Evolutionary conservation across 2,888 invertebrate genomes (phyloP).

Genomic region (Erebia palarica): DNA sequence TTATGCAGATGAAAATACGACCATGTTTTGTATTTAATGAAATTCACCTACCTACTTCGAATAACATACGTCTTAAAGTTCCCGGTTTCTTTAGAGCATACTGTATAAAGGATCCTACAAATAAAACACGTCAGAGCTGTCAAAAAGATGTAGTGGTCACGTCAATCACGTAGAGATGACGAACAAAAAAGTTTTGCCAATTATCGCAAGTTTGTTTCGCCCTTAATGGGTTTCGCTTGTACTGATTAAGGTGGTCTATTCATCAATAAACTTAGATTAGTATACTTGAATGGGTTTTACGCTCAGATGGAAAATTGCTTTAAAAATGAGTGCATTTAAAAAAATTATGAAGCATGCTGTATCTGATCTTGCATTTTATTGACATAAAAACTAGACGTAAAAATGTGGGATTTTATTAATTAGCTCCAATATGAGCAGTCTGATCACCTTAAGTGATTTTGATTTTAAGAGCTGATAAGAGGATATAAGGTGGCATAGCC

Average conservation of each 20-base stretch:
- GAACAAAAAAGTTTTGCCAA: constrained; percentile 72
- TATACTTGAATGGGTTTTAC: constrained; percentile 24
- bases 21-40: too few relatives aligned
- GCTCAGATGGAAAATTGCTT: constrained; percentile 16
- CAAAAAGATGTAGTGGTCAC: constrained; percentile 77
- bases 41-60: too few relatives aligned
- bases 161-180: constrained; percentile 70
- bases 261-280: constrained; percentile 30
- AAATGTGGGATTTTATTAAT: constrained; percentile 4
- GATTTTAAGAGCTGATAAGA: too few relatives aligned
- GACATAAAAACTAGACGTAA: constrained; percentile 11
- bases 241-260: constrained; percentile 57
- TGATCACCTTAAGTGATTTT: background rate
- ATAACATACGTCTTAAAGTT: too few relatives aligned
- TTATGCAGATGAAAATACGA: too few relatives aligned
- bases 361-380: constrained; percentile 15
- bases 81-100: constrained; percentile 43
- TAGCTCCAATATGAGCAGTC: background rate
- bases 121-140: constrained; percentile 70
- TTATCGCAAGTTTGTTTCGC: constrained; percentile 64
- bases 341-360: constrained; percentile 10
- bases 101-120: constrained; percentile 55
- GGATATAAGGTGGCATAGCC: too few relatives aligned
- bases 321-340: constrained; percentile 9
- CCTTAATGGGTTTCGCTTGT: constrained; percentile 79